These are phyloP conservation scores for Drosophila takahashii DNA, from an alignment of 1,140 invertebrate species.

Conservation along the genomic window DNA sequence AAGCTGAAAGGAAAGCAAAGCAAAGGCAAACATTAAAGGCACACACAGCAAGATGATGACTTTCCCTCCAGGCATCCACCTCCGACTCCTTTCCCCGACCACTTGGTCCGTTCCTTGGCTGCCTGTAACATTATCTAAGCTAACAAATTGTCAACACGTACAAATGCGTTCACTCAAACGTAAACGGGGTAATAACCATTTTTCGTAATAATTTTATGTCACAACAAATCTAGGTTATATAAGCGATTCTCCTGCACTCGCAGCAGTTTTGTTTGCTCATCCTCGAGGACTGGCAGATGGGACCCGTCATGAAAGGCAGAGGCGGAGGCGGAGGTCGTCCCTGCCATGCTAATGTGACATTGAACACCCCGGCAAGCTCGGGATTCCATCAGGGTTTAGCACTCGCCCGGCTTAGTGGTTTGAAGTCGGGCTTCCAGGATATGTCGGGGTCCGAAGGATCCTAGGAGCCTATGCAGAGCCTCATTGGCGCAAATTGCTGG, in stretches of 20 bases:
- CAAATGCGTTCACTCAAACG: constrained; percentile 84
- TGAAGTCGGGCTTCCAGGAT: neutral
- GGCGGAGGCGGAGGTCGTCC: constrained; percentile 9
- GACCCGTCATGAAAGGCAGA: constrained; percentile 6
- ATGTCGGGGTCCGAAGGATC: constrained; percentile 3
- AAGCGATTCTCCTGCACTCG: constrained; percentile 46
- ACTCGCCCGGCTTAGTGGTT: constrained; percentile 6
- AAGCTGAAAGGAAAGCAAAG: constrained; percentile 31
- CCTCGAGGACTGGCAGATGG: constrained; percentile 30
- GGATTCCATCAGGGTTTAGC: constrained; percentile 19
- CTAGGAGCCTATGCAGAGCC: neutral
- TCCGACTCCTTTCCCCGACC: neutral
- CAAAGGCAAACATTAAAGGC: constrained; percentile 53
- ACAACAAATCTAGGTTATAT: constrained; percentile 81
- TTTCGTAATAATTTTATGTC: constrained; percentile 84
- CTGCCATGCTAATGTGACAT: constrained; percentile 41
- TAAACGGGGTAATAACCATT: constrained; percentile 84
- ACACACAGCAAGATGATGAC: constrained; percentile 59
- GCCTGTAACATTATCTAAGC: constrained; percentile 77
- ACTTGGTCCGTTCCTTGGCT: constrained; percentile 33
- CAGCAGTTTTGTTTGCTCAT: constrained; percentile 34
- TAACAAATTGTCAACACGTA: constrained; percentile 84
- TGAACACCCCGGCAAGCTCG: constrained; percentile 25
- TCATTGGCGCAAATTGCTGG: constrained; percentile 57
- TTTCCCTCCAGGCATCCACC: constrained; percentile 21